Evolutionary conservation across 2,113 vertebrate species (phyloP).

Genomic region (Istiophorus platypterus): DNA sequence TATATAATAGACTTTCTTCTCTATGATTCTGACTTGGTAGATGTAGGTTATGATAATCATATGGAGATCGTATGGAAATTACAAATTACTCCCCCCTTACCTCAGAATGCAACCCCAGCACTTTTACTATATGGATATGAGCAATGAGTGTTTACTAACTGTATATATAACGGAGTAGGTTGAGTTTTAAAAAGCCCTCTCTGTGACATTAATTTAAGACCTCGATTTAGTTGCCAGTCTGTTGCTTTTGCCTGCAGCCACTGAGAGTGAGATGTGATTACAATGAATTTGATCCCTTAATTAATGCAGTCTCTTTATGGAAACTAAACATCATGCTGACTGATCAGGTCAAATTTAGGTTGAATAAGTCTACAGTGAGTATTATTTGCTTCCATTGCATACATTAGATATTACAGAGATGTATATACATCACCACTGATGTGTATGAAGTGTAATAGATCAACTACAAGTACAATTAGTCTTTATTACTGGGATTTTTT

Average conservation of each 20-base stretch:
- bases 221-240: constrained; percentile 42
- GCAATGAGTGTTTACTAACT: constrained; percentile 33
- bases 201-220: constrained; percentile 64
- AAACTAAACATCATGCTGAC: constrained; percentile 44
- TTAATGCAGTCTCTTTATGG: constrained; percentile 50
- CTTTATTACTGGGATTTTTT: too few relatives aligned
- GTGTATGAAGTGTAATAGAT: background rate
- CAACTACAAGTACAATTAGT: background rate
- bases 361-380: constrained; percentile 24
- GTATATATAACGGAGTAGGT: constrained; percentile 38
- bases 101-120: constrained; percentile 44
- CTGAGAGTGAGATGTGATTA: constrained; percentile 46
- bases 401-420: background rate
- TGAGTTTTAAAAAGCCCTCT: constrained; percentile 42
- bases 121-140: constrained; percentile 59
- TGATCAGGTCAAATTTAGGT: constrained; percentile 47
- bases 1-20: constrained; percentile 2
- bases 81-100: constrained; percentile 41
- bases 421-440: constrained; percentile 12
- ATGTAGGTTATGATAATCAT: constrained; percentile 57
- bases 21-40: constrained; percentile 5
- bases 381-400: background rate
- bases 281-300: constrained; percentile 51
- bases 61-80: constrained; percentile 70
- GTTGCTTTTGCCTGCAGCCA: constrained; percentile 36